phyloP scores from a whole-genome alignment of 2,797 vertebrate genomes.

The Poeciliopsis presidionis region DNA sequence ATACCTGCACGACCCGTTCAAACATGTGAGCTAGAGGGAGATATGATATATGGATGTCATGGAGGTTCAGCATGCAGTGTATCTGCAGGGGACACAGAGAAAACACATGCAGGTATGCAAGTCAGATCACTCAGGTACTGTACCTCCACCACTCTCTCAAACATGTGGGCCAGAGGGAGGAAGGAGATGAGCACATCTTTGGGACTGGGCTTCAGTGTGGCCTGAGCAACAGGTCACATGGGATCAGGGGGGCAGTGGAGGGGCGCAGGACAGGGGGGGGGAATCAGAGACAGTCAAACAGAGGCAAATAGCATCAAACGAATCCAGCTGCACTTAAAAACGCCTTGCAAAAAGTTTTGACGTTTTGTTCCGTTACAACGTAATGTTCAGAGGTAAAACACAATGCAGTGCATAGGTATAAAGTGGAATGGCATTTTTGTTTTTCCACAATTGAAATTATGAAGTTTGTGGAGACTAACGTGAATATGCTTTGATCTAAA shows the following conservation, averaged over 20 bases:
- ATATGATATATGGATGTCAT: slow-evolving; percentile 83
- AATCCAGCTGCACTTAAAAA: neutral
- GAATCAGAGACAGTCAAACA: slow-evolving; percentile 18
- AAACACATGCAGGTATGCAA: slow-evolving; percentile 60
- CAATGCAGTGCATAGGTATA: neutral
- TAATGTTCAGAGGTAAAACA: no score
- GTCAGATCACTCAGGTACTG: slow-evolving; percentile 53
- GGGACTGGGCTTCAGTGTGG: slow-evolving; percentile 58
- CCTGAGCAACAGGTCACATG: slow-evolving; percentile 52
- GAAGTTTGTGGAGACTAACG: neutral
- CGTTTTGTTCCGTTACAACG: neutral
- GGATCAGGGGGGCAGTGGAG: neutral
- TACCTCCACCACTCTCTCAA: slow-evolving; percentile 94
- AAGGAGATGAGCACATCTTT: slow-evolving; percentile 93
- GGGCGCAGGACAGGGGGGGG: neutral
- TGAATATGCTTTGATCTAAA: neutral
- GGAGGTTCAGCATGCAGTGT: slow-evolving; percentile 69
- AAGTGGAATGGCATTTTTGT: neutral
- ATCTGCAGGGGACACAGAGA: slow-evolving; percentile 77
- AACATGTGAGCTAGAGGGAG: slow-evolving; percentile 87
- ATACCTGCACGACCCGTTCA: slow-evolving; percentile 86
- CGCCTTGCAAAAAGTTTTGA: neutral
- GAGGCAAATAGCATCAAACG: slow-evolving; percentile 1
- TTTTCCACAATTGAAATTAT: neutral
- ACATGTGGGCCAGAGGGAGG: slow-evolving; percentile 96